phyloP scores from a whole-genome alignment of 2,888 invertebrate species.

The Nomada goodeniana region DNA sequence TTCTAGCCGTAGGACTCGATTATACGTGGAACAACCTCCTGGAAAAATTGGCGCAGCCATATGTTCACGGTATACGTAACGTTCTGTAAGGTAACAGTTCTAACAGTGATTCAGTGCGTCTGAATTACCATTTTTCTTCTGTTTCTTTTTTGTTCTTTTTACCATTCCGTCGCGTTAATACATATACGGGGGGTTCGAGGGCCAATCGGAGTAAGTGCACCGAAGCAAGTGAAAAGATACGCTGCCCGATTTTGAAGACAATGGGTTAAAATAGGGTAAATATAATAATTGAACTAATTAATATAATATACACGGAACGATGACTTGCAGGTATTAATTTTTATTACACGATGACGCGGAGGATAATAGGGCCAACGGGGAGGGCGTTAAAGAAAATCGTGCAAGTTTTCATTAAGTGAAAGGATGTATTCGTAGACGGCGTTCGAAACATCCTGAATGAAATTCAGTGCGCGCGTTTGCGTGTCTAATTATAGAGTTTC shows the following conservation, averaged over 20 bases:
- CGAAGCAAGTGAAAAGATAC: no score
- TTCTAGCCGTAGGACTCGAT: conserved; percentile 43
- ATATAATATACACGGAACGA: not conserved
- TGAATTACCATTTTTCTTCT: not conserved
- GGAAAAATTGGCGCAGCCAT: not conserved
- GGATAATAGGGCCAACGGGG: not conserved
- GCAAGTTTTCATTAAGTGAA: conserved; percentile 20
- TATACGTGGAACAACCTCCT: conserved; percentile 9
- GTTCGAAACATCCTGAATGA: conserved; percentile 10
- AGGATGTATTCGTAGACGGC: not conserved
- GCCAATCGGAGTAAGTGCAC: no score
- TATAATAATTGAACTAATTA: no score
- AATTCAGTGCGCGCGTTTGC: conserved; percentile 16
- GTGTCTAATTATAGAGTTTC: conserved; percentile 25
- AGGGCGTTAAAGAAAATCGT: not conserved
- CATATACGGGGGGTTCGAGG: no score
- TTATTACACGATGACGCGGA: not conserved
- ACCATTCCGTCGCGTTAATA: not conserved
- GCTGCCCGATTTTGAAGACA: not conserved
- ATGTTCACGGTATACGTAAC: no score
- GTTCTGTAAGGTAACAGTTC: no score
- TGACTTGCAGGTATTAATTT: not conserved
- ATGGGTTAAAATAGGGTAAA: not conserved
- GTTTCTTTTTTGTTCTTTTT: no score
- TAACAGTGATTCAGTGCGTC: not conserved